Conservation (phyloP, 1,140 invertebrate species). For the Trichogramma pretiosum region DNA sequence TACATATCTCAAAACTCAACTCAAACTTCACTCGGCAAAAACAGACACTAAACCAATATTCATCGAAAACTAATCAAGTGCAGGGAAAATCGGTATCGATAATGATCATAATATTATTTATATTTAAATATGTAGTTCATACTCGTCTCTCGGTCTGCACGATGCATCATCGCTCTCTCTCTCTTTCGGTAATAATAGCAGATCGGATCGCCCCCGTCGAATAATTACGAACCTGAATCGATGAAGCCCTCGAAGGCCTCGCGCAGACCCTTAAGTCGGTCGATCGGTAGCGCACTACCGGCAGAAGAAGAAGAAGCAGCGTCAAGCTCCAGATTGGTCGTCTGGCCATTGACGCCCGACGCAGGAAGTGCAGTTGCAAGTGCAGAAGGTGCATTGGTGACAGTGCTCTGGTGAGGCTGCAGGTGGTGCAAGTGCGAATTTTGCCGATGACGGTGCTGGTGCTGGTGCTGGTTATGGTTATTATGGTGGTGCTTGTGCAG, state of each 20-base stretch:
- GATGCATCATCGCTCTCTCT: too few species aligned
- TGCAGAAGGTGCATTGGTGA: conserved; percentile 10
- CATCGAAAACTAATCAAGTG: too few species aligned
- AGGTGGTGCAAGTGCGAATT: conserved; percentile 25
- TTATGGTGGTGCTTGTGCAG: conserved; percentile 32
- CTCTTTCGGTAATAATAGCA: too few species aligned
- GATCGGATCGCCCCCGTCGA: too few species aligned
- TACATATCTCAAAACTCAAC: too few species aligned
- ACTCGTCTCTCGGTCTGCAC: too few species aligned
- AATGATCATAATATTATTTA: too few species aligned
- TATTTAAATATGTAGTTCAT: too few species aligned
- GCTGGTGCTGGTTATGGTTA: conserved; percentile 17
- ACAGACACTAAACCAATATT: too few species aligned
- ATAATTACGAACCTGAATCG: conserved; percentile 44
- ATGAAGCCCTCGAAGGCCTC: conserved; percentile 42
- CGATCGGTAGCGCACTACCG: conserved; percentile 32
- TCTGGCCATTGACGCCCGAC: not conserved
- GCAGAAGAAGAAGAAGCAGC: conserved; percentile 27
- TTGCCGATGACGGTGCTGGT: conserved; percentile 26
- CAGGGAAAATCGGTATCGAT: too few species aligned
- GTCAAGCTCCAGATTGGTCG: conserved; percentile 42
- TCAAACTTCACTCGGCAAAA: too few species aligned
- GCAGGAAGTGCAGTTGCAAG: not conserved
- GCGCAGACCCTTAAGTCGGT: conserved; percentile 39
- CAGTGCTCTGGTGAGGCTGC: conserved; percentile 23